These are phyloP conservation scores for Desoria tigrina DNA, from an alignment of 2,888 invertebrate genomes.

Conservation along the genomic window DNA sequence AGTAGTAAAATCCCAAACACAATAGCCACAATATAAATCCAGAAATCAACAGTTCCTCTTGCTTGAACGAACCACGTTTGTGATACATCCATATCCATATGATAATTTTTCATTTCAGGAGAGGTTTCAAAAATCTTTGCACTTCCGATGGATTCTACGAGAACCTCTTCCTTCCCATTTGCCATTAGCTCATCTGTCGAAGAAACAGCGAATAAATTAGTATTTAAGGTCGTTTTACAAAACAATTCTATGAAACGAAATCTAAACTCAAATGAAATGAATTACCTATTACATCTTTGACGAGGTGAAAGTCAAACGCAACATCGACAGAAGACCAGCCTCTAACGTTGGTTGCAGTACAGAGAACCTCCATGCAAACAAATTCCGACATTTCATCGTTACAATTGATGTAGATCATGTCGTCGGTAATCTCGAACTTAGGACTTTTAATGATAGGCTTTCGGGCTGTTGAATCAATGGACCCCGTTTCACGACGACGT, in stretches of 20 bases:
- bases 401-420: constrained; percentile 1
- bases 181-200: neutral
- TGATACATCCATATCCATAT: neutral
- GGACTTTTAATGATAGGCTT: neutral
- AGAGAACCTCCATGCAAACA: neutral
- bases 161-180: neutral
- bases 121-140: neutral
- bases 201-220: no score
- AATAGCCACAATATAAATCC: constrained; percentile 9
- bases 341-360: neutral
- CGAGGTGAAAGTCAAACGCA: neutral
- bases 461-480: neutral
- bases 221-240: neutral
- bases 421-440: neutral
- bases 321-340: neutral
- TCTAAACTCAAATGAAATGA: neutral
- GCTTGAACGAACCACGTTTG: neutral
- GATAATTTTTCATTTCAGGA: neutral
- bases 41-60: neutral
- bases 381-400: neutral
- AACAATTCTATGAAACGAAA: neutral
- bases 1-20: neutral
- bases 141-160: neutral
- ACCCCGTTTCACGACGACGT: neutral
- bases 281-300: constrained; percentile 2